Evolutionary conservation across 2,888 invertebrate genomes (phyloP).

Genomic region (Drosophila tripunctata): DNA sequence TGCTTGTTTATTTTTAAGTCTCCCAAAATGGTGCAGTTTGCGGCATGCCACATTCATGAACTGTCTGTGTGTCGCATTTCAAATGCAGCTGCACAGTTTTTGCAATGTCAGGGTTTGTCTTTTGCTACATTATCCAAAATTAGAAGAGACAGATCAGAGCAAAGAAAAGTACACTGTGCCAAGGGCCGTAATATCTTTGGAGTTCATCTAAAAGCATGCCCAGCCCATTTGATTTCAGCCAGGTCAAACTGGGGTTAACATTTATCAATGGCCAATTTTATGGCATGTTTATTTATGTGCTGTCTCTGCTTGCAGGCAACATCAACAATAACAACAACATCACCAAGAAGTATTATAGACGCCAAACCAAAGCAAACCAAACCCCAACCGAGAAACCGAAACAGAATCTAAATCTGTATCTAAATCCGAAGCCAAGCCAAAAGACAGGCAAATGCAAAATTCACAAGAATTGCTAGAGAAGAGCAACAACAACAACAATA

Average conservation of each 20-base stretch:
- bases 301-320: conserved; percentile 56
- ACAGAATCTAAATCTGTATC: neutral
- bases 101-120: conserved; percentile 36
- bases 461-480: conserved; percentile 49
- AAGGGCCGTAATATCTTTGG: conserved; percentile 30
- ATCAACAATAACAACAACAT: conserved; percentile 14
- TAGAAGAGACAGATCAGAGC: conserved; percentile 34
- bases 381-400: neutral
- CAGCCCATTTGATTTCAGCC: conserved; percentile 27
- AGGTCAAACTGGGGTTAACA: conserved; percentile 44
- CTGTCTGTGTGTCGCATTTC: conserved; percentile 25
- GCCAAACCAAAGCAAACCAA: conserved; percentile 53
- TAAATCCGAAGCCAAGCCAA: conserved; percentile 27
- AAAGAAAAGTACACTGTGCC: conserved; percentile 7
- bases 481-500: no score
- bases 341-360: conserved; percentile 54
- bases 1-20: neutral
- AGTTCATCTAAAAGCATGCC: conserved; percentile 32
- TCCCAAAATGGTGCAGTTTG: neutral
- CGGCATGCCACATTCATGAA: conserved; percentile 7
- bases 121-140: conserved; percentile 32
- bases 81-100: conserved; percentile 36
- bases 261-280: conserved; percentile 58
- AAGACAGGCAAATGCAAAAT: conserved; percentile 63
- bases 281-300: conserved; percentile 48